Conservation (phyloP, 1,140 invertebrate species). For the Papilio polyxenes region DNA sequence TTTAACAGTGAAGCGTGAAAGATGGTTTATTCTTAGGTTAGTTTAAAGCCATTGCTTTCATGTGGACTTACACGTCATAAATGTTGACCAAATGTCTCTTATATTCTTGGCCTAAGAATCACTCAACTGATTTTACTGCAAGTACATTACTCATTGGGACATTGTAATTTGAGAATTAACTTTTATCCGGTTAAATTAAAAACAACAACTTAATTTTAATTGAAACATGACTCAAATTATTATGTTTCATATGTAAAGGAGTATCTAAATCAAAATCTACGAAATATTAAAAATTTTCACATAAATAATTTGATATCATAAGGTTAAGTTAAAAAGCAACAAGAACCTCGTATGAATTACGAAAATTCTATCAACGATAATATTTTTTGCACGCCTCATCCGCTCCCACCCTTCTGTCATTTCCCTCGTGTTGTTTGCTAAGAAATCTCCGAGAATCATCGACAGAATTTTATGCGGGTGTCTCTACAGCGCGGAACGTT, state of each 20-base stretch:
- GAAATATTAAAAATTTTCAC: neutral
- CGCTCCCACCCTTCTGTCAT: conserved; percentile 35
- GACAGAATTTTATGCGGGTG: conserved; percentile 31
- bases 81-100: conserved; percentile 7
- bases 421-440: conserved; percentile 27
- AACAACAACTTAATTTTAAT: no score
- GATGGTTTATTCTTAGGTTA: conserved; percentile 32
- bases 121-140: neutral
- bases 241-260: no score
- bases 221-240: no score
- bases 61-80: conserved; percentile 8
- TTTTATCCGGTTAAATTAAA: no score
- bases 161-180: no score
- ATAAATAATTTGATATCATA: neutral
- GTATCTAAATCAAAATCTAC: neutral
- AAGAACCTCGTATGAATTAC: conserved; percentile 1
- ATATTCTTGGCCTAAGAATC: neutral
- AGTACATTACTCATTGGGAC: no score
- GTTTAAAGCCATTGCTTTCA: conserved; percentile 11
- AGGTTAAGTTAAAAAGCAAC: conserved; percentile 9
- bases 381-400: conserved; percentile 36
- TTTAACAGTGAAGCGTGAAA: conserved; percentile 45
- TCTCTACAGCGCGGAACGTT: conserved; percentile 19
- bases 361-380: conserved; percentile 9
- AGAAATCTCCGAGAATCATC: conserved; percentile 27